Evolutionary conservation across 2,113 vertebrate genomes (phyloP), one percentile per base, ranked within the genome.

Genomic region (Callospermophilus lateralis): DNA sequence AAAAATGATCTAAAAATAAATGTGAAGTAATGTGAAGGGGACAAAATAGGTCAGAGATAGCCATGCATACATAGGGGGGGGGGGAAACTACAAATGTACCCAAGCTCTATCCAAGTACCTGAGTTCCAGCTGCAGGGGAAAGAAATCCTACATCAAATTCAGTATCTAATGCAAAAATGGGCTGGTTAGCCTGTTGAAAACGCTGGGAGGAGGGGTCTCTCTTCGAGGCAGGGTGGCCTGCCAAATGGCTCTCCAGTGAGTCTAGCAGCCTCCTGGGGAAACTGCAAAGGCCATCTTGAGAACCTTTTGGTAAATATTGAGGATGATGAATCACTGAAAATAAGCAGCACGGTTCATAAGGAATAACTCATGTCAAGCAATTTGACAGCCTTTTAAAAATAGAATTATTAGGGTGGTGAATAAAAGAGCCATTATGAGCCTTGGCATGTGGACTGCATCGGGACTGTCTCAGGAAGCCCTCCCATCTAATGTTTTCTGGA

Each of bases 341-440:
- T 37, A 92, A 93, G 90, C 84, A 45, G 79, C 90, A 90, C 86
- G 95, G 28, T 74, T 96, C 61, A 51, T 65, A 67, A 42, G 55
- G 79, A 96, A 94, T 77, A 95, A 92, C 16, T 93, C 63, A 86
- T 65, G 30, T 83, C 42, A 22, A 90, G 48, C 48, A 79, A 81
- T 84, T 32, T 93, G 97, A 97, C 83, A 95, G 72, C 42, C n/a
- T 20, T 97, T 96, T 94, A 95, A 94, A 94, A 88, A 80, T 12
- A 95, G 89, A 96, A 96, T 96, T 95, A 96, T 95, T 94, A 88
- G 63, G 55, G 20, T 81, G 45, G 42, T 61, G 86, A 95, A 63
- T 93, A 93, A 96, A 94, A 95, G 61, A 91, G 78, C 65, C 73
- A 74, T 84, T 74, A 72, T 28, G 63, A 63, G 24, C 39, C 53